Base-by-base conservation (phyloP, 2,113 vertebrate genomes). In the Istiophorus platypterus region DNA sequence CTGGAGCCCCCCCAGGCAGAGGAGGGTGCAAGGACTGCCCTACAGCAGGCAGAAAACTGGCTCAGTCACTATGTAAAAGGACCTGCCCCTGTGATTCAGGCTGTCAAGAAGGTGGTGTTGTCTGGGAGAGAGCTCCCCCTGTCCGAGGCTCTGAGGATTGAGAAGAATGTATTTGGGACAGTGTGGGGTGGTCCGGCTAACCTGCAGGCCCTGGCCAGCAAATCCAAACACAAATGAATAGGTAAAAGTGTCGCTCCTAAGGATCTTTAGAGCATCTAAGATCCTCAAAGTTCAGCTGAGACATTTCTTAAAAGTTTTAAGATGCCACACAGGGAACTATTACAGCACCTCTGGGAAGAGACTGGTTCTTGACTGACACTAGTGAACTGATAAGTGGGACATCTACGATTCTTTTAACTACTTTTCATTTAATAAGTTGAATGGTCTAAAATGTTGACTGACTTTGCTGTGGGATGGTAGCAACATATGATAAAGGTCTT, bases 141-240 rank as follows among this genome's bases (percentile, higher is more conserved):
- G 62, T 93, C 95, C 24, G 95, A 96, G n/a, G 96, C 98, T 31
- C 92, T 99, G 79, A 94, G 93, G 87, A 93, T 84, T 2, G 98
- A 99, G 91, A 97, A 94, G 85, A 94, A 96, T 17, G 73, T 98
- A 59, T 95, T 99, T 45, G 97, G 96, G 83, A 97, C 93, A 0
- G 87, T 99, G 14, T 99, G 98, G 97, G 98, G 97, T 0, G 96
- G 95, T 3, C 96, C 96, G 8, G 96, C 95, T 56, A 97, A 99
- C 88, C 82, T 97, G 74, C 86, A 97, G 82, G 98, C 97, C 1
- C 76, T 99, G 92, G 89, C 89, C 90, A 91, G 81, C 86, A 95
- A 90, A 58, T 87, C 90, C 45, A 92, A 98, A 92, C 96, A 96
- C 82, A 98, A 96, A 64, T 97, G 87, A 97, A 20, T 17, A 15